Evolutionary conservation across 2,113 vertebrate genomes (phyloP).

Genomic region (Procapra przewalskii): DNA sequence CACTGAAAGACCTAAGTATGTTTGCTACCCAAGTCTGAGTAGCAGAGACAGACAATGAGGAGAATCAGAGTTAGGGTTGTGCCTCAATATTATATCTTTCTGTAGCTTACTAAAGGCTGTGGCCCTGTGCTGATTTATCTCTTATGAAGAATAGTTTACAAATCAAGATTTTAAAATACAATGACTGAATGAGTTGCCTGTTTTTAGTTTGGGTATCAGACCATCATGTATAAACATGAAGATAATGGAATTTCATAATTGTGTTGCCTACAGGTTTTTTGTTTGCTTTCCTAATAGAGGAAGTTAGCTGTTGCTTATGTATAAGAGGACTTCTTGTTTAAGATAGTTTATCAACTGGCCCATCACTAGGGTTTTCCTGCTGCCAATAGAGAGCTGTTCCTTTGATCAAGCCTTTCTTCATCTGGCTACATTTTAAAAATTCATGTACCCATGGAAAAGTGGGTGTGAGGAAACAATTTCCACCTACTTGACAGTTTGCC

Average conservation of each 20-base stretch:
- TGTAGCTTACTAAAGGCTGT: not conserved
- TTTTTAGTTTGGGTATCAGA: not conserved
- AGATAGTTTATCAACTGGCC: not conserved
- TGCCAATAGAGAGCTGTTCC: not conserved
- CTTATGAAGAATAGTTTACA: not conserved
- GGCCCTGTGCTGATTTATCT: not conserved
- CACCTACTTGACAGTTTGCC: not conserved
- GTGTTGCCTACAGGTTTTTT: not conserved
- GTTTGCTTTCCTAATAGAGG: not conserved
- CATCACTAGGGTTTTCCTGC: not conserved
- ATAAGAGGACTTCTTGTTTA: not conserved
- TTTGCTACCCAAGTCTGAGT: not conserved
- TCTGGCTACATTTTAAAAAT: not conserved
- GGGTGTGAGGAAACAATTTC: not conserved
- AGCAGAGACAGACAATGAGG: not conserved
- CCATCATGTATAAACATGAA: not conserved
- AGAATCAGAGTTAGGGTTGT: not conserved
- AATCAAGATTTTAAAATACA: not conserved
- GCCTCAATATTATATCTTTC: not conserved
- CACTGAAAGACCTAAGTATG: not conserved
- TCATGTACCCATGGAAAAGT: not conserved
- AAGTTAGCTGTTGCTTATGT: not conserved
- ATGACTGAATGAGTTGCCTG: not conserved
- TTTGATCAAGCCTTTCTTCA: conserved; percentile 14
- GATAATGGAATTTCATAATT: not conserved